Evolutionary conservation across 2,797 vertebrate genomes (phyloP), one percentile per base, ranked within the genome.

Genomic region (Cercopithecus mitis): DNA sequence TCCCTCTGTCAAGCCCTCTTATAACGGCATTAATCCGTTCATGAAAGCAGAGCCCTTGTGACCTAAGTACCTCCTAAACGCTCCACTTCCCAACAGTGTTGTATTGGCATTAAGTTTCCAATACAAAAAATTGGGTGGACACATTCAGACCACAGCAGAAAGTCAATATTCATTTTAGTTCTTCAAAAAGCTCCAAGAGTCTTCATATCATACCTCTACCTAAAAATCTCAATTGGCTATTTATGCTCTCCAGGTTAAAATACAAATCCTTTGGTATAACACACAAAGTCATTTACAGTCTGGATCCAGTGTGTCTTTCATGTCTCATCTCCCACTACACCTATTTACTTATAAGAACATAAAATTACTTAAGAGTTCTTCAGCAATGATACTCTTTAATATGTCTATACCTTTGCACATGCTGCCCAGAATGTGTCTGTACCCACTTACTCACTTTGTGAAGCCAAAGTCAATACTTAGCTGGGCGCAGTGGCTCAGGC

Each of bases 401-500:
- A 83, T 39, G 52, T 86, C 36, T 36, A 14, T 67, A 76, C 12
- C 57, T 91, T 61, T 93, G 87, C 30, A 73, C 8, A 83, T 52
- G 11, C 41, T 86, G 55, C 73, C 79, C 41, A 67, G 41, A 81
- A 73, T 1, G 3, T 84, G 67, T 70, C 45, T 77, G 75, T 19
- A 2, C 9, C 30, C 13, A 76, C 10, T 73, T 82, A 94, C 24
- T 58, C n/a, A 87, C 15, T 33, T 50, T 92, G 11, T 79, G 33
- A 96, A 93, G 92, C 43, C 73, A 39, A 85, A 95, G 36, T 94
- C 50, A 64, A 86, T 77, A 73, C 17, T 15, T 64, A 14, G 61
- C 61, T 30, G 15, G 30, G 30, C 61, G 3, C 61, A 64, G 30
- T 33, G 61, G 61, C 61, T 33, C 61, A 64, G 0, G 14, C 30